phyloP scores from a whole-genome alignment of 2,888 invertebrate genomes.

The Calameuta pallipes region DNA sequence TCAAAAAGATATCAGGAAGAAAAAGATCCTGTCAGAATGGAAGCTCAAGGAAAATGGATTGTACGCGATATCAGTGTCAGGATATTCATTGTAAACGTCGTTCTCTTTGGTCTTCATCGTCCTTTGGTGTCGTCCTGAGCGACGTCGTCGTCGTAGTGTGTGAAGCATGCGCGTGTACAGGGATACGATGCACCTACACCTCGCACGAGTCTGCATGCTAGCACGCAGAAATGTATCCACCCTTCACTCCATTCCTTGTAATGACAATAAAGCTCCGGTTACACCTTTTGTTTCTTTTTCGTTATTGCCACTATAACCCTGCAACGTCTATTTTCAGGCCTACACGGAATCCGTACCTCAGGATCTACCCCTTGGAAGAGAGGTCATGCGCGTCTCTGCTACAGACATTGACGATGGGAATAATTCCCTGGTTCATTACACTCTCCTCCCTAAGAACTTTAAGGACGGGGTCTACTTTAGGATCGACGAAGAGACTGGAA shows the following conservation, averaged over 20 bases:
- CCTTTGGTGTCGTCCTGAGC: not conserved
- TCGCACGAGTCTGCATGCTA: not conserved
- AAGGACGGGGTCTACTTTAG: constrained; percentile 78
- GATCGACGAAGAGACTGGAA: constrained; percentile 85
- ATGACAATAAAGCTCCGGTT: not conserved
- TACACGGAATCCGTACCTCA: constrained; percentile 84
- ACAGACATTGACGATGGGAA: constrained; percentile 93
- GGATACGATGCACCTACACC: not conserved
- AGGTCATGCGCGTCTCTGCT: constrained; percentile 91
- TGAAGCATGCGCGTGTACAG: not conserved
- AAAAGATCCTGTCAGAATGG: not conserved
- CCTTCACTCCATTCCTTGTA: not conserved
- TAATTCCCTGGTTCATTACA: constrained; percentile 87
- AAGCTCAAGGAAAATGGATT: not conserved
- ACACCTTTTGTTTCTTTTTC: not conserved
- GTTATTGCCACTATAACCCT: not conserved
- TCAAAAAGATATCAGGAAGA: not conserved
- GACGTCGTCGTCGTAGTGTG: not conserved
- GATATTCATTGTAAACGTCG: not conserved
- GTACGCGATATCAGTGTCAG: not conserved
- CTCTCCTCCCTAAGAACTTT: constrained; percentile 65
- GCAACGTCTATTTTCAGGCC: constrained; percentile 57
- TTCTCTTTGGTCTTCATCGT: not conserved
- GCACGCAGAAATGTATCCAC: not conserved
- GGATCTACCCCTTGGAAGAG: constrained; percentile 77